A percentile compares a stretch with the other conserved stretches of the same genome.
Conservation (phyloP, 2,888 invertebrate genomes). For the Acrocyrtus sp. region DNA sequence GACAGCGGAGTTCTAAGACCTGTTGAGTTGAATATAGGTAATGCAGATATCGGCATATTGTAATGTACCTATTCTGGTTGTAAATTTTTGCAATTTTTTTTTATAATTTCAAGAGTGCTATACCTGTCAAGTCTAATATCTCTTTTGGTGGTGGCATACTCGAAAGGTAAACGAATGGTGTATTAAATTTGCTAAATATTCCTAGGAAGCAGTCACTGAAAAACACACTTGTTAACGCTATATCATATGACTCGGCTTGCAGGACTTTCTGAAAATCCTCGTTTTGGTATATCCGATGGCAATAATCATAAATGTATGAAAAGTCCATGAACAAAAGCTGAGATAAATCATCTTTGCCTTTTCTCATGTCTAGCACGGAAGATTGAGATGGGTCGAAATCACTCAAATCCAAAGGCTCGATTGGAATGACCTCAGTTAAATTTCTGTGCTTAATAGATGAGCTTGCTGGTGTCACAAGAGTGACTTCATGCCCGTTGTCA, state of each 20-base stretch:
- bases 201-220: conserved; percentile 69
- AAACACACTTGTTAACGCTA: conserved; percentile 69
- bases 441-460: conserved; percentile 63
- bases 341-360: background rate
- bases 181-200: conserved; percentile 69
- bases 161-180: conserved; percentile 58
- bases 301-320: conserved; percentile 24
- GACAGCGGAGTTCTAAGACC: conserved; percentile 60
- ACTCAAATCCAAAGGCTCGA: conserved; percentile 23
- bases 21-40: too few relatives aligned
- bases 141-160: conserved; percentile 23
- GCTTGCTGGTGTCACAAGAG: conserved; percentile 18
- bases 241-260: conserved; percentile 66
- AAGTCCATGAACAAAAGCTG: conserved; percentile 9
- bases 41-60: too few relatives aligned
- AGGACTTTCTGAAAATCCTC: conserved; percentile 50
- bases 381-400: conserved; percentile 3
- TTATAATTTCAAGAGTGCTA: too few relatives aligned
- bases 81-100: too few relatives aligned
- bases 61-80: too few relatives aligned
- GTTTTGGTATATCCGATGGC: conserved; percentile 30
- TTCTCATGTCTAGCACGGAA: conserved; percentile 16
- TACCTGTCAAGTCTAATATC: background rate
- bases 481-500: conserved; percentile 29
- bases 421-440: conserved; percentile 24